Base-by-base conservation (phyloP, 2,888 invertebrate species). In the Drosophila kanekoi region DNA sequence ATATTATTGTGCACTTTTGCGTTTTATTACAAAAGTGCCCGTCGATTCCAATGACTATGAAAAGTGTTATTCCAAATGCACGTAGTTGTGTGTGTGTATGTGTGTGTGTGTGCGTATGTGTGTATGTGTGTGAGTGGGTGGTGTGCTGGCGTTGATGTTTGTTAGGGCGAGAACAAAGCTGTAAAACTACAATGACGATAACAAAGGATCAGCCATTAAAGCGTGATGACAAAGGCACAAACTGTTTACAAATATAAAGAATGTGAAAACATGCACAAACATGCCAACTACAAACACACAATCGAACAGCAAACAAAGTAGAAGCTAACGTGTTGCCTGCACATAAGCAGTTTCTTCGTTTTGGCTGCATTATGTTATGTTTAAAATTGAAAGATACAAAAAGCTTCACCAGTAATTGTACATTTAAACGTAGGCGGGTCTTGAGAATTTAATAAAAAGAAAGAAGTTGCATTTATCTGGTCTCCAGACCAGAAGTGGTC, bases 191-290 rank as follows among this genome's bases (percentile, higher is more conserved):
- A 82, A 83, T 80, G 72, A 59, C 56, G 43, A 44, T 28, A 52
- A 85, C 72, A 83, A 82, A n/a, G n/a, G n/a, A 63, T 65, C 51
- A 56, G 45, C 35, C 79, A 79, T 75, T 75, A 78, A 78, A 65
- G 65, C 60, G 37, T 62, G 54, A 76, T 77, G 70, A 78, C 81
- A 87, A 83, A 71, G 67, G 61, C 73, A 78, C 72, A 67, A 69
- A 59, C 53, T 64, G 54, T 74, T 79, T 56, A 58, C 58, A 65
- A 70, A 56, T 71, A 71, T 32, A 61, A 38, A 20, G 20, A 65
- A 72, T 61, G 53, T 35, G 45, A 13, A 59, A 56, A 43, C 33
- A 49, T 11, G 20, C 5, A 52, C 16, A 16, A 18, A 45, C 28
- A 35, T 16, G 38, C 20, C 4, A 20, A 20, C 20, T 20, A 20